Base-by-base conservation (phyloP, 2,888 invertebrate genomes). In the Tinea pellionella region DNA sequence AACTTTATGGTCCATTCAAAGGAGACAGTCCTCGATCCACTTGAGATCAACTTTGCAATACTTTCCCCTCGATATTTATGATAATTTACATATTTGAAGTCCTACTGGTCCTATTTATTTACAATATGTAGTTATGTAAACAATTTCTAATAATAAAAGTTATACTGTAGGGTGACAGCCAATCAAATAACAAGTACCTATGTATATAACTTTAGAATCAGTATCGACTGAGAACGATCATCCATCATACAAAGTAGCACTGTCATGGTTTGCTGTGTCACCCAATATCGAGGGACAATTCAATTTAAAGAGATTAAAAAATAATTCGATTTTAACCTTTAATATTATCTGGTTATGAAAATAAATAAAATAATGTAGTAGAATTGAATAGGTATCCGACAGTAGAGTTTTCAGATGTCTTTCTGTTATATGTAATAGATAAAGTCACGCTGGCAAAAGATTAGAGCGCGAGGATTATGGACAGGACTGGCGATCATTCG, bases 211-310 rank as follows among this genome's bases (percentile, higher is more conserved):
- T 47, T 47, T 15, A 47, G 47, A 13, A 16, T 47, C 47, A 47
- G 47, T 47, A 47, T 47, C 47, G 47, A 15, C 47, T n/a, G 13
- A 47, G 47, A 13, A 53, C 2, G 16, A 53, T 53, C 53, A 53
- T 53, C 24, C 24, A 53, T 53, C 53, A 53, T 18, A 16, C 47
- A 53, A 24, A 24, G 24, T 53, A 53, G 53, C 53, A 24, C 24
- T 53, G 53, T 53, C 53, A 53, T 53, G 47, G 47, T 47, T 16
- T 47, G 47, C 47, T 9, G 4, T 24, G 55, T 55, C 55, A 55
- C 55, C 29, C 24, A 4, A 55, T 19, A 29, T 55, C 24, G 55
- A 55, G 47, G 13, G 16, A 47, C 15, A 16, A 47, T 47, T 47
- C 47, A 47, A 47, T 47, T 47, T 47, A n/a, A 15, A 15, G 13